Conservation (phyloP, 2,113 vertebrate species). For the pig (Sus scrofa) region T2T-Sscrofa CM000822.6:31121001-31121500, state of each 20-base stretch:
- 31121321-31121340: background rate
- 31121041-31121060: background rate
- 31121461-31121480: background rate
- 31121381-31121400: background rate
- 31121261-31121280: background rate
- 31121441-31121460: background rate
- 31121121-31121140: background rate
- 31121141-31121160: slow-evolving; percentile 51
- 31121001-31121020: slow-evolving; percentile 10
- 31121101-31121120: slow-evolving; percentile 1
- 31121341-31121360: background rate
- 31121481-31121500: background rate
- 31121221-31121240: slow-evolving; percentile 49
- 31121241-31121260: background rate
- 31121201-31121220: background rate
- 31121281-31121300: slow-evolving; percentile 51
- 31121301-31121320: background rate
- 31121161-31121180: slow-evolving; percentile 5
- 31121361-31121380: slow-evolving; percentile 7
- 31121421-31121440: background rate
- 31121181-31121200: slow-evolving; percentile 24
- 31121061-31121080: background rate
- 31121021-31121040: background rate
- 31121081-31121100: slow-evolving; percentile 15
- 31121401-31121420: background rate